phyloP scores from a whole-genome alignment of 2,113 vertebrate genomes.

The Helogale parvula region DNA sequence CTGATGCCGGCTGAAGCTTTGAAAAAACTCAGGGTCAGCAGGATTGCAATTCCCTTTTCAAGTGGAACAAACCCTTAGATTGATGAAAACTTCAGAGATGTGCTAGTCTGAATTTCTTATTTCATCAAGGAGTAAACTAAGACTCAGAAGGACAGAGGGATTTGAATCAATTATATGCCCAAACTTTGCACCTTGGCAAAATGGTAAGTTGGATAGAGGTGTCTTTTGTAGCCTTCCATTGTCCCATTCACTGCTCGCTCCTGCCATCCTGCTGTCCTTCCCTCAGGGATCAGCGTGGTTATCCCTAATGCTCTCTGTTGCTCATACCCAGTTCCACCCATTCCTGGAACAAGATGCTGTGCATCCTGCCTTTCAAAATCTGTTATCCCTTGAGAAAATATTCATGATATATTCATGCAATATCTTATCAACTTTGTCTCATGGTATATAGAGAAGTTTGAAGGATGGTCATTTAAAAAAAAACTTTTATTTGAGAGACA shows the following conservation, averaged over 20 bases:
- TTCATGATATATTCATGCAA: background rate
- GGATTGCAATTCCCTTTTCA: background rate
- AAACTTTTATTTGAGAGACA: too few relatives aligned
- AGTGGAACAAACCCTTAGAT: background rate
- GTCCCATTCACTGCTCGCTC: accelerated
- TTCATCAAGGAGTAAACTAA: background rate
- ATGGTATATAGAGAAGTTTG: background rate
- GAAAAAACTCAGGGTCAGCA: background rate
- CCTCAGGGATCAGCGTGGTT: accelerated
- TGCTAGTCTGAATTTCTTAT: background rate
- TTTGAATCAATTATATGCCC: background rate
- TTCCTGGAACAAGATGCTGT: accelerated
- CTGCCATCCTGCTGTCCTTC: accelerated
- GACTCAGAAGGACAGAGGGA: background rate
- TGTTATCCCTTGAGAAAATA: background rate
- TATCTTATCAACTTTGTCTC: accelerated
- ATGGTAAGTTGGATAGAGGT: accelerated
- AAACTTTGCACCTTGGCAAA: background rate
- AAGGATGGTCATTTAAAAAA: background rate
- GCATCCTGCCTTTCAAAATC: background rate
- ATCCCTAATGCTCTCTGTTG: background rate
- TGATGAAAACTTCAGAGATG: background rate
- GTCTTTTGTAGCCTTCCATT: too few relatives aligned
- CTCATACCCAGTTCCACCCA: background rate
- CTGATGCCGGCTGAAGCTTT: background rate